phyloP scores from a whole-genome alignment of 2,888 invertebrate species.

The Xylophagus ater region DNA sequence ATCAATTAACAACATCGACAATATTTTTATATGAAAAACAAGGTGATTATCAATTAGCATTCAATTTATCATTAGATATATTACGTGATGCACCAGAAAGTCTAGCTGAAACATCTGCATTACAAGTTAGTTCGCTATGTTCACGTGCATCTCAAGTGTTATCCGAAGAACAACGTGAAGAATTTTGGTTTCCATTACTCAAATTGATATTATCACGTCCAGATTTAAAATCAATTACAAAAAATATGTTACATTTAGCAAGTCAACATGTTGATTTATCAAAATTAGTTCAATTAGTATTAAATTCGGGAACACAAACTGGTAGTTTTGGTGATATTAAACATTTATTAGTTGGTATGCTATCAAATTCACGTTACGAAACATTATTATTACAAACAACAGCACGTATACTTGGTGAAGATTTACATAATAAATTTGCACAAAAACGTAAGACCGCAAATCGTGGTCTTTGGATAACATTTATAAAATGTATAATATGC shows the following conservation, averaged over 20 bases:
- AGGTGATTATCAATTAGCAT: slow-evolving; percentile 61
- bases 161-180: slow-evolving; percentile 38
- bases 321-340: slow-evolving; percentile 53
- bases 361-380: slow-evolving; percentile 66
- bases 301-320: slow-evolving; percentile 40
- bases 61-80: slow-evolving; percentile 47
- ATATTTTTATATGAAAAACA: slow-evolving; percentile 64
- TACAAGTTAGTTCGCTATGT: slow-evolving; percentile 34
- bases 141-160: slow-evolving; percentile 40
- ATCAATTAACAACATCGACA: slow-evolving; percentile 52
- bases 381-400: slow-evolving; percentile 58
- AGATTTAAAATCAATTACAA: slow-evolving; percentile 36
- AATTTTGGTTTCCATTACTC: slow-evolving; percentile 43
- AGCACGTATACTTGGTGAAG: slow-evolving; percentile 53
- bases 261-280: slow-evolving; percentile 47
- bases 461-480: slow-evolving; percentile 35
- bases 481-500: slow-evolving; percentile 33
- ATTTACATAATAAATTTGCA: slow-evolving; percentile 48
- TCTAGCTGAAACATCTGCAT: slow-evolving; percentile 22
- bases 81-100: slow-evolving; percentile 25
- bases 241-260: slow-evolving; percentile 44
- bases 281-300: slow-evolving; percentile 48
- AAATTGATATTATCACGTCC: slow-evolving; percentile 37
- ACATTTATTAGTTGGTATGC: slow-evolving; percentile 51
- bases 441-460: slow-evolving; percentile 25